These are phyloP conservation scores for Alloscopus bannaensis DNA, from an alignment of 2,888 invertebrate genomes.

Conservation along the genomic window DNA sequence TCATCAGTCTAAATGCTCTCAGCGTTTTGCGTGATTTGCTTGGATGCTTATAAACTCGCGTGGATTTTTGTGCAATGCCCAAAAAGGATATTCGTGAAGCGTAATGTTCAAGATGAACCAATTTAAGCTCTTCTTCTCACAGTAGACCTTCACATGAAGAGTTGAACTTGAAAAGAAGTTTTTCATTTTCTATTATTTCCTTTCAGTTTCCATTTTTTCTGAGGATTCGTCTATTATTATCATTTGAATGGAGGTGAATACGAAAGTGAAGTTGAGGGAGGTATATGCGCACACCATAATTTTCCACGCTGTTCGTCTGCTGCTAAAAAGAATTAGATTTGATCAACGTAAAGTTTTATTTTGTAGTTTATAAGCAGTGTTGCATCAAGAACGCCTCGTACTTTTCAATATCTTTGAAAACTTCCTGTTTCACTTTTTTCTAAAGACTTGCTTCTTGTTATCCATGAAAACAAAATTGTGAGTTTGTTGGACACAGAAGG, in stretches of 20 bases:
- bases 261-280: conserved; percentile 16
- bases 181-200: too few relatives aligned
- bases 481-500: conserved; percentile 1
- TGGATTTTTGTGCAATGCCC: not conserved
- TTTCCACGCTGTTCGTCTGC: not conserved
- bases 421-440: conserved; percentile 43
- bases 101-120: conserved; percentile 20
- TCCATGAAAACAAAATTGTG: not conserved
- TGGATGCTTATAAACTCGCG: conserved; percentile 14
- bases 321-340: too few relatives aligned
- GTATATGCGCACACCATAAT: conserved; percentile 9
- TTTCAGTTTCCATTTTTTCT: too few relatives aligned
- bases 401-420: conserved; percentile 30
- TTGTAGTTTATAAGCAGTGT: not conserved
- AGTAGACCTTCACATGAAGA: conserved; percentile 32
- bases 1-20: not conserved
- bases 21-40: conserved; percentile 30
- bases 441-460: not conserved
- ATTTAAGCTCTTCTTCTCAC: conserved; percentile 25
- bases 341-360: too few relatives aligned
- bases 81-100: too few relatives aligned
- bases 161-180: conserved; percentile 1
- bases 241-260: conserved; percentile 8
- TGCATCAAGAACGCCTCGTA: conserved; percentile 35
- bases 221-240: conserved; percentile 1